Percentiles rank a stretch among this genome's conserved stretches.
Evolutionary conservation across 1,140 invertebrate species (phyloP).

Genomic region (Trichonephila clavata): DNA sequence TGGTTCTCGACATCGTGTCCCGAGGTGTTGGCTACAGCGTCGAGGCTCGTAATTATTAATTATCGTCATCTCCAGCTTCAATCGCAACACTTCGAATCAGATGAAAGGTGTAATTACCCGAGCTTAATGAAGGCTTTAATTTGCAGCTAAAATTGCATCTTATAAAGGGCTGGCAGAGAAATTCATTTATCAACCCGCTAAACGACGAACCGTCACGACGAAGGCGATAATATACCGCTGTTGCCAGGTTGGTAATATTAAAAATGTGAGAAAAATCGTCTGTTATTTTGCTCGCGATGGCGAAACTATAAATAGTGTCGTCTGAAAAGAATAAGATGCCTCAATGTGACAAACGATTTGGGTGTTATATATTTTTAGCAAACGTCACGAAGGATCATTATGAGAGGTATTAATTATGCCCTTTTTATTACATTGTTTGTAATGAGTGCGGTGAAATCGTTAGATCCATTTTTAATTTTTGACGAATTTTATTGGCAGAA

Average conservation of each 20-base stretch:
- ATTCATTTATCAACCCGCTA: background rate
- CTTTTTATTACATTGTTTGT: too few relatives aligned
- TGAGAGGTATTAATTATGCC: too few relatives aligned
- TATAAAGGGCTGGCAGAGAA: background rate
- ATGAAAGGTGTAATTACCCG: conserved; percentile 30
- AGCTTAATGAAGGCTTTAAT: background rate
- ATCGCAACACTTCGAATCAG: background rate
- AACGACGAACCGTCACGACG: background rate
- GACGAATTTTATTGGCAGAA: too few relatives aligned
- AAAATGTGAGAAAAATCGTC: background rate
- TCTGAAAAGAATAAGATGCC: background rate
- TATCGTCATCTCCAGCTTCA: background rate
- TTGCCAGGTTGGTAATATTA: background rate
- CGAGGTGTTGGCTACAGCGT: background rate
- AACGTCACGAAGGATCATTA: too few relatives aligned
- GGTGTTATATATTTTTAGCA: too few relatives aligned
- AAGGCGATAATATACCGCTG: background rate
- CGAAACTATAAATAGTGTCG: background rate
- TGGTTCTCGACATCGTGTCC: background rate
- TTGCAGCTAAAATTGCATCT: background rate
- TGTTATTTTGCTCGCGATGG: background rate
- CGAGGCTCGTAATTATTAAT: conserved; percentile 4
- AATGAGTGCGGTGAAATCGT: too few relatives aligned
- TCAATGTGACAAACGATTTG: background rate
- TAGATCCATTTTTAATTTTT: too few relatives aligned